These are phyloP conservation scores for Tipula unca DNA, from an alignment of 2,888 invertebrate genomes.

Conservation along the genomic window DNA sequence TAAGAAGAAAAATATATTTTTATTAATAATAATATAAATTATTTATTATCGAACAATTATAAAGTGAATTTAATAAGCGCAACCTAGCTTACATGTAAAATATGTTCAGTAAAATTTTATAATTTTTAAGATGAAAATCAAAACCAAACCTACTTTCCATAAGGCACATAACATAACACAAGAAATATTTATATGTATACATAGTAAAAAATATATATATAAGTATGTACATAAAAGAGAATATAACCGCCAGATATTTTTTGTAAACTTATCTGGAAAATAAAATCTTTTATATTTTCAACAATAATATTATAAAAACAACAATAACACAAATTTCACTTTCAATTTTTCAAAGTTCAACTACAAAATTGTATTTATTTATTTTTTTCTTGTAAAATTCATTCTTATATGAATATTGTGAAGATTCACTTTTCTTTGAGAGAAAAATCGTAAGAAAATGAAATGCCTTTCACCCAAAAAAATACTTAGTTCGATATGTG, in stretches of 20 bases:
- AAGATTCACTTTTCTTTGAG: not conserved
- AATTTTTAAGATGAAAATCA: not conserved
- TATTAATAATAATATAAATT: slow-evolving; percentile 8
- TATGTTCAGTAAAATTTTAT: not conserved
- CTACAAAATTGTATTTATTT: not conserved
- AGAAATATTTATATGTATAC: not conserved
- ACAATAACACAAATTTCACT: not conserved
- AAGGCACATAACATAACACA: not conserved
- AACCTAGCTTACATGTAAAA: not conserved
- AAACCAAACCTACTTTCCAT: not conserved
- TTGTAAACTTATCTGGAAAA: not conserved
- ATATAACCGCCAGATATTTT: not conserved
- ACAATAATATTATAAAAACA: not conserved
- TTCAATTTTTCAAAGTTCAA: slow-evolving; percentile 8
- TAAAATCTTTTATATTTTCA: not conserved
- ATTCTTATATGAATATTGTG: not conserved
- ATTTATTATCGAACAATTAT: slow-evolving; percentile 4
- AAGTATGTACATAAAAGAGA: not conserved
- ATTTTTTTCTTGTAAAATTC: not conserved
- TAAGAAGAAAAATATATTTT: not conserved
- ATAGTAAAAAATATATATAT: not conserved
- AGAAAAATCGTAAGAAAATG: not conserved
- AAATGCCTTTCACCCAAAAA: not conserved
- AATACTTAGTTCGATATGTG: not conserved
- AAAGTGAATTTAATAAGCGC: not conserved